Evolutionary conservation across 2,888 invertebrate genomes (phyloP), one percentile per base, ranked within the genome.

Genomic region (Xestia xanthographa): DNA sequence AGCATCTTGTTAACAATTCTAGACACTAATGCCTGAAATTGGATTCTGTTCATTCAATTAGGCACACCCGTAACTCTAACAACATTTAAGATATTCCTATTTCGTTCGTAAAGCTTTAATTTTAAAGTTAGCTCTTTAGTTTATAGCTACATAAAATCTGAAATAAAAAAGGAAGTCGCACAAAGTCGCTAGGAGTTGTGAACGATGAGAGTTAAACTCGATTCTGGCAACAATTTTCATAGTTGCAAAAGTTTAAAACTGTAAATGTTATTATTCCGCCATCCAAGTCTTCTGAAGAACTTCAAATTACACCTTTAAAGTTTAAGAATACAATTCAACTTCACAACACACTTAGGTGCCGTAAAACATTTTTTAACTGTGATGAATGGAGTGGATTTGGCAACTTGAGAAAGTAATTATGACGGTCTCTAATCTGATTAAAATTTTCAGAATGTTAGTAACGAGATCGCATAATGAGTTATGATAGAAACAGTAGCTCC

Each of bases 201-300:
- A 87, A 88, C 86, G 86, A 87, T 85, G 91, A 89, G 90, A 90
- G 88, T 90, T 91, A 93, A 93, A 94, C 92, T 93, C 90, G 86
- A 93, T 92, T 93, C 90, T 88, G 90, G 87, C 91, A 92, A 94
- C 94, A 94, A 94, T 94, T 94, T 94, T 94, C 93, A 93, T 93
- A 94, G 93, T 93, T 91, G 91, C 89, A 87, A 92, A 94, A 94
- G 93, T 87, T 94, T 94, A 88, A 89, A 91, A 91, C 92, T 91
- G 91, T 91, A 92, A 94, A 93, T 92, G 92, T 90, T 91, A 91
- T 93, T 93, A 92, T 91, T 86, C 80, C 69, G 89, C 90, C 91
- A 91, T 92, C 89, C 87, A 83, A 88, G 88, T 88, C 82, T 84
- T 87, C 84, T 87, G 88, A 89, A 89, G 82, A 92, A 94, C 91